A percentile compares a stretch with the other conserved stretches of the same genome.
phyloP scores from a whole-genome alignment of 2,888 invertebrate genomes.

The Lamellibrachia satsuma region DNA sequence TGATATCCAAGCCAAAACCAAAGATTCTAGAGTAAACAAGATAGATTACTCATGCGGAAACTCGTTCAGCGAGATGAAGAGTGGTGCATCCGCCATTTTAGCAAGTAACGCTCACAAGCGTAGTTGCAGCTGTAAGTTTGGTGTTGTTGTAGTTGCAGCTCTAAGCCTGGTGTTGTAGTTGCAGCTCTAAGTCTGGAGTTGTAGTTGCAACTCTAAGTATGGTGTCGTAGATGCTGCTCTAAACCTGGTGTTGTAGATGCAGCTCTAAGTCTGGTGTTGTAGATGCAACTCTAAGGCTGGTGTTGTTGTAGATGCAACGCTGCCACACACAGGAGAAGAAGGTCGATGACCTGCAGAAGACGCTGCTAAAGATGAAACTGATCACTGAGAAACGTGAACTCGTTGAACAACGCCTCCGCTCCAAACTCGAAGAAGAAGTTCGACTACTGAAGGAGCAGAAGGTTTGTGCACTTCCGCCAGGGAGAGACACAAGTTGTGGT shows the following conservation, averaged over 20 bases:
- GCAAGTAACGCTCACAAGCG: too few relatives aligned
- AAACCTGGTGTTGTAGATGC: background rate
- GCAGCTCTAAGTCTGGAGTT: background rate
- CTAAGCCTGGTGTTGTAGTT: too few relatives aligned
- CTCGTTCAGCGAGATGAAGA: too few relatives aligned
- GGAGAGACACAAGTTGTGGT: background rate
- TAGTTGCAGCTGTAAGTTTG: too few relatives aligned
- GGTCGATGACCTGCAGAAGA: constrained; percentile 83
- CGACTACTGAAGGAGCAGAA: constrained; percentile 69
- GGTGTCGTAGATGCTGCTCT: background rate
- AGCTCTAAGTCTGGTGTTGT: background rate
- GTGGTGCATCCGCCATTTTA: too few relatives aligned
- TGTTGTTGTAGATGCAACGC: constrained; percentile 24
- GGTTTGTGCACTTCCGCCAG: constrained; percentile 36
- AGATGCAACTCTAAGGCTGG: background rate
- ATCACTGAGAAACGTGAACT: constrained; percentile 86
- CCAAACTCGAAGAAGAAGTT: constrained; percentile 86
- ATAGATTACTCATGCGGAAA: too few relatives aligned
- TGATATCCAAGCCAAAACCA: too few relatives aligned
- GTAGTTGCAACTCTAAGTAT: background rate
- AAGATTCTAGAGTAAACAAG: too few relatives aligned
- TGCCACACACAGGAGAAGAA: constrained; percentile 73
- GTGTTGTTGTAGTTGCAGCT: too few relatives aligned
- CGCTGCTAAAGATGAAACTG: constrained; percentile 81
- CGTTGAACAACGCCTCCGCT: constrained; percentile 83